phyloP scores from a whole-genome alignment of 2,113 vertebrate genomes.

The Lophotis ruficrista region DNA sequence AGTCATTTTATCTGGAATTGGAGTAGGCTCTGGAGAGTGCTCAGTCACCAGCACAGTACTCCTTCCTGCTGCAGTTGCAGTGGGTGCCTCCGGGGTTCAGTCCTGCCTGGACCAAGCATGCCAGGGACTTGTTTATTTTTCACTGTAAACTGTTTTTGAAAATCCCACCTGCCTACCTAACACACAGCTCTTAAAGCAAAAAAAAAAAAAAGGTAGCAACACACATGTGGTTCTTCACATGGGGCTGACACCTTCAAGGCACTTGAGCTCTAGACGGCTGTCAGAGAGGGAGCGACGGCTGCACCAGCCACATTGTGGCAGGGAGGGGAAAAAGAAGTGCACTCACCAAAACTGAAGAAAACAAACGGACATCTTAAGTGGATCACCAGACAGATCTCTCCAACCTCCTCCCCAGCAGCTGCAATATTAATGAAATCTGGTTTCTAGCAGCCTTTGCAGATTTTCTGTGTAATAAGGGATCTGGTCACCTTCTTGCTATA shows the following conservation, averaged over 20 bases:
- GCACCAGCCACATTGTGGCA: rapidly evolving
- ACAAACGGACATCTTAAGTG: not conserved
- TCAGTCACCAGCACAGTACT: not conserved
- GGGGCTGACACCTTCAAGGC: not conserved
- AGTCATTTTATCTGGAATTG: not conserved
- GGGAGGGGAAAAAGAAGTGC: not conserved
- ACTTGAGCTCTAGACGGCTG: too few relatives aligned
- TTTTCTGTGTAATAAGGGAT: not conserved
- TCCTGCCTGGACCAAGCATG: not conserved
- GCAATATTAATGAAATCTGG: not conserved
- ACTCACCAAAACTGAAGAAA: not conserved
- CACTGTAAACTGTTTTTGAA: not conserved
- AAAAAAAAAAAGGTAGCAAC: not conserved
- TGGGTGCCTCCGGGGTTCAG: not conserved
- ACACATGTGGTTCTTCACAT: rapidly evolving
- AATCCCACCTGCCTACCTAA: not conserved
- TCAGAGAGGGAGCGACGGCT: not conserved
- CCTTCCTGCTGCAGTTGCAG: not conserved
- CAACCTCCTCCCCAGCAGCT: not conserved
- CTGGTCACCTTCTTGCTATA: rapidly evolving
- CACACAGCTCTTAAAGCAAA: not conserved
- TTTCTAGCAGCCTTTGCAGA: not conserved
- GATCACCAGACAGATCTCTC: not conserved
- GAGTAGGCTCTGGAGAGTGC: not conserved
- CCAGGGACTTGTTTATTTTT: rapidly evolving